Percentiles rank a stretch among this genome's conserved stretches.
Evolutionary conservation across 2,113 vertebrate genomes (phyloP).

Genomic region (Trogon surrucura): DNA sequence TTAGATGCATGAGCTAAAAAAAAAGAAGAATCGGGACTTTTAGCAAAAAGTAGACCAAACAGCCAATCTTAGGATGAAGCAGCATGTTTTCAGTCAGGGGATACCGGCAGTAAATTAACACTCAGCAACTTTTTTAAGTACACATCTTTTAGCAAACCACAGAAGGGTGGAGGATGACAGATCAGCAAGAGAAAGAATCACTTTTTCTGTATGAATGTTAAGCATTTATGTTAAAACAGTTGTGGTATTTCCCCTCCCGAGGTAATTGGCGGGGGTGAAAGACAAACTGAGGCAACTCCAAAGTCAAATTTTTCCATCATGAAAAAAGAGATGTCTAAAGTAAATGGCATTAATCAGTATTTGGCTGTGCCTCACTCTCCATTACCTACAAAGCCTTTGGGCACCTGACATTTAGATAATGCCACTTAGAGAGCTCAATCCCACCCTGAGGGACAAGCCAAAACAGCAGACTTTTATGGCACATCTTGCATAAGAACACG

Average conservation of each 20-base stretch:
- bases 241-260: neutral
- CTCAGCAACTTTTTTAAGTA: neutral
- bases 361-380: neutral
- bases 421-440: neutral
- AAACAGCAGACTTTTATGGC: neutral
- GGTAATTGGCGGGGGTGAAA: neutral
- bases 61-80: neutral
- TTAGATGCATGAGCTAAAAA: rapidly evolving
- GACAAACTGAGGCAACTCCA: neutral
- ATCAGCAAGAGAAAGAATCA: neutral
- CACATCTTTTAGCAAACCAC: neutral
- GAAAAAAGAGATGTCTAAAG: neutral
- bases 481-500: neutral
- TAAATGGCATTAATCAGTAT: neutral
- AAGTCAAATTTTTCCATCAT: neutral
- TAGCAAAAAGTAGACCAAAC: neutral
- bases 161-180: neutral
- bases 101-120: neutral
- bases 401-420: neutral
- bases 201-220: neutral
- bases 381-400: neutral
- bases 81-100: neutral
- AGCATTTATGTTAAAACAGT: neutral
- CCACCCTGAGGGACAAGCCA: neutral
- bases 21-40: rapidly evolving